Percentiles rank a stretch among this genome's conserved stretches.
Evolutionary conservation across 2,113 vertebrate genomes (phyloP).

Genomic region (Tylochromis polylepis): DNA sequence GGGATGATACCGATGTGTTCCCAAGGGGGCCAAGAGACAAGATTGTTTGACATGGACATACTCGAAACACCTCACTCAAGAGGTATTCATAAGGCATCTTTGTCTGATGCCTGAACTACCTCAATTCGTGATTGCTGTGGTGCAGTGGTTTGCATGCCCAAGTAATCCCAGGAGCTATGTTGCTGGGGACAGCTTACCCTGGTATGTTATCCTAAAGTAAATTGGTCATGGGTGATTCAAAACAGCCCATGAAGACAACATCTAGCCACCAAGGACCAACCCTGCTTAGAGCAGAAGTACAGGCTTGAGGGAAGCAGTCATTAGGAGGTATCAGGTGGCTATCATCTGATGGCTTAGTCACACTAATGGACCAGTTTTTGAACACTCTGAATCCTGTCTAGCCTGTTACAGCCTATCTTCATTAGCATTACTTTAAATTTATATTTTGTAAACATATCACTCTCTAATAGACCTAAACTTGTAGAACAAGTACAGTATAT

Average conservation of each 20-base stretch:
- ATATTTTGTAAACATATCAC: background rate
- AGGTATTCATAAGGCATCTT: too few relatives aligned
- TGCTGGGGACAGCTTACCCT: background rate
- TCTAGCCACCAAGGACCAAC: background rate
- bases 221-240: background rate
- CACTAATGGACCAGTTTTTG: background rate
- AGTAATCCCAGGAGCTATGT: too few relatives aligned
- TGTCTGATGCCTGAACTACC: too few relatives aligned
- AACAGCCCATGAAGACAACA: background rate
- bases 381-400: background rate
- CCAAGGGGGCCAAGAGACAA: background rate
- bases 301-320: background rate
- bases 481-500: background rate
- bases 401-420: background rate
- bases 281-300: background rate
- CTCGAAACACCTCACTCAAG: too few relatives aligned
- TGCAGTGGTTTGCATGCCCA: too few relatives aligned
- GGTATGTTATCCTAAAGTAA: background rate
- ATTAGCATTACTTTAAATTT: background rate
- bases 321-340: background rate
- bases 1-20: background rate
- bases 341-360: background rate
- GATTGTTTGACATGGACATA: background rate
- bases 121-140: too few relatives aligned
- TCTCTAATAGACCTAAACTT: background rate